Conservation (phyloP, 2,888 invertebrate genomes). For the Caenorhabditis drosophilae region DNA sequence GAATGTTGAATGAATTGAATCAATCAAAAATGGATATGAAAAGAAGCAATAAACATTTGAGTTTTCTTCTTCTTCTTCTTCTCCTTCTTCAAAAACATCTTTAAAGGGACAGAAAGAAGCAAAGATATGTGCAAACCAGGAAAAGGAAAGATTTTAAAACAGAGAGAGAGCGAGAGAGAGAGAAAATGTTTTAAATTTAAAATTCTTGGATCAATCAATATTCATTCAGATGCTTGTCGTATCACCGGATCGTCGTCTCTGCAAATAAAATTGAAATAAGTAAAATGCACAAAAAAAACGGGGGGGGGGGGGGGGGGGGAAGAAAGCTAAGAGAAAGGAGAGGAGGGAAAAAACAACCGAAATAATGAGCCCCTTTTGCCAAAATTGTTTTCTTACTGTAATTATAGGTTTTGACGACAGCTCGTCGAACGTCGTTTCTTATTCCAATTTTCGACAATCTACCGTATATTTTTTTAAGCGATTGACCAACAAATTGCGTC, state of each 20-base stretch:
- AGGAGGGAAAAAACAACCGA: background rate
- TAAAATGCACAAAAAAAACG: background rate
- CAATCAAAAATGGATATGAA: too few species aligned
- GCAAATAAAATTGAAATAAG: conserved; percentile 6
- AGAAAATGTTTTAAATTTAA: background rate
- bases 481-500: background rate
- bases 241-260: conserved; percentile 21
- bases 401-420: background rate
- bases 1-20: background rate
- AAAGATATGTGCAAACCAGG: conserved; percentile 8
- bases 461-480: background rate
- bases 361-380: background rate
- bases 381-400: background rate
- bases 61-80: too few species aligned
- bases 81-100: too few species aligned
- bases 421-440: too few species aligned
- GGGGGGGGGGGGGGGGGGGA: too few species aligned
- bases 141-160: conserved; percentile 1
- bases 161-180: background rate
- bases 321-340: too few species aligned
- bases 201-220: background rate
- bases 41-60: too few species aligned
- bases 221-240: background rate
- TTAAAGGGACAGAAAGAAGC: background rate
- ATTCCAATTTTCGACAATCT: background rate